Base-by-base conservation (phyloP, 2,888 invertebrate genomes). In the Rhagonycha fulva region DNA sequence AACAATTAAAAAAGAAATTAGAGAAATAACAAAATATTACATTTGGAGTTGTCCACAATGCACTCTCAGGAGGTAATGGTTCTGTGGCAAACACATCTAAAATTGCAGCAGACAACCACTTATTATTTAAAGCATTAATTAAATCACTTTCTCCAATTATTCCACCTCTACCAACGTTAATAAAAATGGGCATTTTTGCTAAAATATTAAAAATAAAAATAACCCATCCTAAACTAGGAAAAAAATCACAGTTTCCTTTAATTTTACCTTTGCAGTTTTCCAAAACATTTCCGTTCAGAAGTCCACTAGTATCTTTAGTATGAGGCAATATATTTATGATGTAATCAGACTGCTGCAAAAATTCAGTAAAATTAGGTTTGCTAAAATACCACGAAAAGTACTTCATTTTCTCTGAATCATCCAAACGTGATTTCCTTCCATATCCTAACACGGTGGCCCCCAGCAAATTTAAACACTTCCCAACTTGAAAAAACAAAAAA, bases 151-250 rank as follows among this genome's bases (percentile, higher is more conserved):
- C 91, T 76, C 85, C 86, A 14, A 91, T 89, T n/a, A 91, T 84
- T 77, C 88, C 88, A 47, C 91, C 91, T 82, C 91, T 85, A 2
- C 91, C 92, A 74, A 91, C 87, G 82, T 92, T 92, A n/a, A 92
- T 90, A 79, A 92, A 89, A 60, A 91, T 86, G 14, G 89, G 82
- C 69, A 84, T 81, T 81, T 85, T 88, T 47, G 84, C 84, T 84
- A 69, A 12, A 80, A 76, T 11, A 12, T 11, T 66, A 24, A 5
- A 23, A n/a, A 9, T 66, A 24, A 24, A 23, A 24, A 24, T 23
- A 9, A 62, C 24, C 19, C 19, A 19, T 60, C 14, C 12, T 62
- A 60, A 70, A 47, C 19, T 47, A 47, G 11, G 4, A 19, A 11
- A 2, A 70, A 19, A 19, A 19, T 19, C 2, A 19, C 2, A 19